phyloP scores from a whole-genome alignment of 1,140 invertebrate species.

The Drosophila carrolli region DNA sequence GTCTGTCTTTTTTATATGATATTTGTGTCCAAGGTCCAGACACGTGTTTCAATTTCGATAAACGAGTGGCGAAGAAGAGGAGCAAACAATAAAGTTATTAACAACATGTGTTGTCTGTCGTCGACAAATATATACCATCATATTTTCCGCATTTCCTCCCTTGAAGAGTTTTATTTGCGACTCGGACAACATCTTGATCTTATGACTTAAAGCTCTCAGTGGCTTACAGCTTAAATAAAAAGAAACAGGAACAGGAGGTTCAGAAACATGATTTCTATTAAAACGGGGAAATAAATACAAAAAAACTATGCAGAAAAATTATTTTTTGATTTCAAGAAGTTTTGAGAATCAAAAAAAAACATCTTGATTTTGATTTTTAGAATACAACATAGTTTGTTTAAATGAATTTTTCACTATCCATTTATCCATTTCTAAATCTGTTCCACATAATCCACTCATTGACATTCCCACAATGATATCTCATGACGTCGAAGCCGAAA shows the following conservation, averaged over 20 bases:
- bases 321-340: constrained; percentile 6
- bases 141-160: constrained; percentile 23
- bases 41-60: constrained; percentile 34
- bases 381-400: too few species aligned
- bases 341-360: neutral
- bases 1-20: constrained; percentile 20
- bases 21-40: constrained; percentile 61
- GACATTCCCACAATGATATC: constrained; percentile 20
- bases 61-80: constrained; percentile 11
- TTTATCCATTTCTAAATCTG: neutral
- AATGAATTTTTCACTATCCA: neutral
- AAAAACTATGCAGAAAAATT: constrained; percentile 7
- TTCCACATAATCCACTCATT: neutral
- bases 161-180: constrained; percentile 4
- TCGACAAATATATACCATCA: constrained; percentile 42
- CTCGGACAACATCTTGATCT: constrained; percentile 46
- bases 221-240: constrained; percentile 16
- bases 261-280: constrained; percentile 12
- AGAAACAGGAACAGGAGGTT: constrained; percentile 5
- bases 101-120: constrained; percentile 66
- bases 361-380: too few species aligned
- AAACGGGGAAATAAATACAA: constrained; percentile 2
- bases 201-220: constrained; percentile 37
- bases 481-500: constrained; percentile 18
- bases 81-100: constrained; percentile 65